Percentiles rank a stretch among this genome's conserved stretches.
Evolutionary conservation across 2,888 invertebrate species (phyloP).

Genomic region (Hypolimnas misippus): DNA sequence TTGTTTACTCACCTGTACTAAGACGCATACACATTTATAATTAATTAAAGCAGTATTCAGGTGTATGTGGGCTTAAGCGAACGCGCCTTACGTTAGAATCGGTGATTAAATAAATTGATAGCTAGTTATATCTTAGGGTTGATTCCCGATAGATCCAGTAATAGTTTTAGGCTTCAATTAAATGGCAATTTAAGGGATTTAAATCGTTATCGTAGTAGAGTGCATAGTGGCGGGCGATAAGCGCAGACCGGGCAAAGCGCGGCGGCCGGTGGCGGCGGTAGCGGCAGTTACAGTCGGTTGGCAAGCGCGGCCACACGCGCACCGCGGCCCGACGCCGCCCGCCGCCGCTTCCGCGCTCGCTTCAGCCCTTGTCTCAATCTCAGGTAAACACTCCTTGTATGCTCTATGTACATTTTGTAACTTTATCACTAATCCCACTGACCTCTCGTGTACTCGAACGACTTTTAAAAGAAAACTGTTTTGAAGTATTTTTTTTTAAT

Average conservation of each 20-base stretch:
- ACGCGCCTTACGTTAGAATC: neutral
- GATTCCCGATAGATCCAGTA: neutral
- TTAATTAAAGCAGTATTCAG: constrained; percentile 14
- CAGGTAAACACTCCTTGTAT: constrained; percentile 67
- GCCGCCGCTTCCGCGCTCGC: constrained; percentile 61
- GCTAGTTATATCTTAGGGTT: constrained; percentile 12
- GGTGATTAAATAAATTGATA: constrained; percentile 9
- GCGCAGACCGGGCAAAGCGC: constrained; percentile 64
- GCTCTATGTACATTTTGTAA: constrained; percentile 34
- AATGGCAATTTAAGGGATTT: constrained; percentile 47
- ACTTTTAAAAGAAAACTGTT: constrained; percentile 39
- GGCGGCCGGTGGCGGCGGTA: constrained; percentile 50
- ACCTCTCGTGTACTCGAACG: constrained; percentile 51
- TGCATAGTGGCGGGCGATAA: constrained; percentile 73
- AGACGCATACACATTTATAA: constrained; percentile 9
- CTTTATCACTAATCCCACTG: neutral
- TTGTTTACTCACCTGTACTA: constrained; percentile 18
- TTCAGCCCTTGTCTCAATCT: constrained; percentile 52
- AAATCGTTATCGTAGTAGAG: constrained; percentile 68
- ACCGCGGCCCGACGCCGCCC: constrained; percentile 63
- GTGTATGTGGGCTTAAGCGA: neutral
- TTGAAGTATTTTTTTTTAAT: constrained; percentile 39
- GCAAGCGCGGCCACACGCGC: constrained; percentile 79
- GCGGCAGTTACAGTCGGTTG: constrained; percentile 75
- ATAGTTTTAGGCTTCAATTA: constrained; percentile 24